Evolutionary conservation across 2,797 vertebrate genomes (phyloP).

Genomic region (Pipistrellus pygmaeus): DNA sequence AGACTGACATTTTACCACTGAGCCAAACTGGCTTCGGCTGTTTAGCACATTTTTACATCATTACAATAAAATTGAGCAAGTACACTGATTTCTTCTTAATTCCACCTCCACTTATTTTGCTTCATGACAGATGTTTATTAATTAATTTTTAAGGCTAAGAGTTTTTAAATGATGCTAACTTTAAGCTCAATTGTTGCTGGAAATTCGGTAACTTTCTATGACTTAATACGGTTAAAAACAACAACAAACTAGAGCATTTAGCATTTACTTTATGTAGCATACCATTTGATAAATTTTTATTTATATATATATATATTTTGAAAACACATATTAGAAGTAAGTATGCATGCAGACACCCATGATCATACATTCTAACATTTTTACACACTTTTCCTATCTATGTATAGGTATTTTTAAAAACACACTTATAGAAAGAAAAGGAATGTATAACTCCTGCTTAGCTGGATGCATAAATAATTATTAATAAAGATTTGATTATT

Average conservation of each 20-base stretch:
- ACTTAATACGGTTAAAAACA: conserved; percentile 22
- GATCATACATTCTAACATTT: not conserved
- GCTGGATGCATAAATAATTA: not conserved
- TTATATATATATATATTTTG: not conserved
- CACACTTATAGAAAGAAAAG: not conserved
- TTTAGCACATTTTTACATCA: conserved; percentile 1
- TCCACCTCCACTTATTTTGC: conserved; percentile 7
- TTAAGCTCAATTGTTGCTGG: conserved; percentile 26
- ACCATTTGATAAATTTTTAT: conserved; percentile 10
- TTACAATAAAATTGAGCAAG: conserved; percentile 8
- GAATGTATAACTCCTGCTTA: too few species aligned
- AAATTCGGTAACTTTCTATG: conserved; percentile 33
- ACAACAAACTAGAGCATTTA: not conserved
- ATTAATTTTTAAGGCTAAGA: conserved; percentile 42
- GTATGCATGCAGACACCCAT: not conserved
- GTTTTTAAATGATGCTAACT: conserved; percentile 20
- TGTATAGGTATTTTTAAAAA: not conserved
- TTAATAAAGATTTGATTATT: not conserved
- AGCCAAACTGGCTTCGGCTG: not conserved
- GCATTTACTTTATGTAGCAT: conserved; percentile 22
- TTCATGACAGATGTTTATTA: conserved; percentile 49
- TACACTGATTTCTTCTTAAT: conserved; percentile 59
- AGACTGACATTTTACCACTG: too few species aligned
- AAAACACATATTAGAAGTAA: conserved; percentile 1
- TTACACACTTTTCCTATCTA: not conserved